These are phyloP conservation scores for Orycteropus afer DNA, from an alignment of 2,113 vertebrate species.

Conservation along the genomic window DNA sequence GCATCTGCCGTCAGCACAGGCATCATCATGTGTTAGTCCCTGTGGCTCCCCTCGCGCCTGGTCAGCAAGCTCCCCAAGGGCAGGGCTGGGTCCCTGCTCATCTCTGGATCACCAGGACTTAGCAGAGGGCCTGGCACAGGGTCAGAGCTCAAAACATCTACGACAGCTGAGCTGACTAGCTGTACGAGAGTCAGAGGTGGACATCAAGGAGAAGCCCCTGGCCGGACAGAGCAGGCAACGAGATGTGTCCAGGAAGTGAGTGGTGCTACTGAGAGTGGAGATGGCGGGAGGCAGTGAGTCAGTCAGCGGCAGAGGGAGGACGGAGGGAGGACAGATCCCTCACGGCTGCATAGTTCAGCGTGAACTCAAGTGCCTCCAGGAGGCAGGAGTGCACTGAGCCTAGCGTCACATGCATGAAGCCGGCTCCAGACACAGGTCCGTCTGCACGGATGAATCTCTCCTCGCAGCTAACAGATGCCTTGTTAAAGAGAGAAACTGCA, in stretches of 20 bases:
- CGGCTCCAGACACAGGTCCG: background rate
- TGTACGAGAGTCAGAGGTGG: background rate
- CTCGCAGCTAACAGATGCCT: slow-evolving; percentile 16
- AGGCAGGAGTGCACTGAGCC: background rate
- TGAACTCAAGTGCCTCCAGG: background rate
- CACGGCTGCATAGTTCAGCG: background rate
- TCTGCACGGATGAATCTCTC: background rate
- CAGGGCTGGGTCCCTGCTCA: background rate
- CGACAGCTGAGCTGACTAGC: background rate
- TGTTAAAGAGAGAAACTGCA: background rate
- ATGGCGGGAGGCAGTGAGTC: background rate
- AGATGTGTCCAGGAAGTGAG: background rate
- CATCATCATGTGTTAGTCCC: fast-evolving
- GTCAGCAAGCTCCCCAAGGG: background rate
- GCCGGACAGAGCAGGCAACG: background rate
- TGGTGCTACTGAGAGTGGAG: background rate
- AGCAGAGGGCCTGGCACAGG: background rate
- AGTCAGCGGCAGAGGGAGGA: background rate
- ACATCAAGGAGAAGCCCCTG: background rate
- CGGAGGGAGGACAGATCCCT: background rate
- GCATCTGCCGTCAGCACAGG: too few relatives aligned
- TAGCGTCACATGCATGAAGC: background rate
- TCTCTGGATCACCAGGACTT: background rate
- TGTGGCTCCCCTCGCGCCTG: fast-evolving
- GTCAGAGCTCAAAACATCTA: background rate